Evolutionary conservation across 2,113 vertebrate species (phyloP), one percentile per base, ranked within the genome.

Genomic region (Synchiropus splendidus): DNA sequence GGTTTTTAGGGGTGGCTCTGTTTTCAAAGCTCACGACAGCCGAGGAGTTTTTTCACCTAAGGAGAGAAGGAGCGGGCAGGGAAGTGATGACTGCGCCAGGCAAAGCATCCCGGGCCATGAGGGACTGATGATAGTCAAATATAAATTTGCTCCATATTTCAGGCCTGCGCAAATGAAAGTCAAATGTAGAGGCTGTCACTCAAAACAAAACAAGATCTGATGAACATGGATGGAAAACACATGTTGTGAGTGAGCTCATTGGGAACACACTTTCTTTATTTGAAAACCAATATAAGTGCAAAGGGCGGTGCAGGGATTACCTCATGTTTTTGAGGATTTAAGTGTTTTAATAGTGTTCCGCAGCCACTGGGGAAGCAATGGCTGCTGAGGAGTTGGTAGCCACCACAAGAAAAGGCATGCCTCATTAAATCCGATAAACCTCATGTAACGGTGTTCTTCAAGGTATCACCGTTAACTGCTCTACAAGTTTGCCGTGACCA

Each of bases 11-110:
- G 67, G 59, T 41, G 64, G 53, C 70, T 75, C 67, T 60, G 72
- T 61, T 78, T 81, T 78, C 58, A 77, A 74, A 73, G 64, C 58
- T 51, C 8, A 9, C 32, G 58, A 47, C 54, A 61, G 61, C 58
- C 55, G 67, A 72, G 73, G 72, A 74, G 74, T 66, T 74, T 74
- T 75, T 75, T 77, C 62, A 66, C 67, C 66, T 70, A 27, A 30
- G 12, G 27, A 17, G 14, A 32, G 12, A 2, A 56, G 53, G 36
- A 16, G 15, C 33, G 14, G 18, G 16, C 11, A 13, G 10, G n/a
- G 9, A 44, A 47, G 43, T 45, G 60, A 65, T 36, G 57, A 75
- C 72, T 58, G 60, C 54, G 61, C 39, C 65, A 42, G 60, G 54
- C 11, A 48, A 53, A 48, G 37, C 31, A 12, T 52, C 61, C 67